phyloP scores from a whole-genome alignment of 1,140 invertebrate species.

The Papilio aristodemus region DNA sequence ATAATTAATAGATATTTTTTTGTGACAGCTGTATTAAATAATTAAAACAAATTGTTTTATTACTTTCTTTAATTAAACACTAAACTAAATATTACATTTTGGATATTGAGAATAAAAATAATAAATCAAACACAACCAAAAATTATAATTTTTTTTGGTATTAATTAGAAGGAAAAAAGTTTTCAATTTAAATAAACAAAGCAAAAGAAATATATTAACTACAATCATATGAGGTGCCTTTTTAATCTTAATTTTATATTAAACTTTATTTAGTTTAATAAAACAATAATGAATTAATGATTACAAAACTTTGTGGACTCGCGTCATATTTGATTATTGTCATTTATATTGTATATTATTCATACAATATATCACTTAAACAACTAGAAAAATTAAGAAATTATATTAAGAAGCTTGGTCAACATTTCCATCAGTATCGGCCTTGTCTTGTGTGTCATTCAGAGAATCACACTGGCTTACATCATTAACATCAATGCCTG shows the following conservation, averaged over 20 bases:
- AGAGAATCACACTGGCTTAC: slow-evolving; percentile 69
- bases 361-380: slow-evolving; percentile 13
- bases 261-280: too few relatives aligned
- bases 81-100: slow-evolving; percentile 1
- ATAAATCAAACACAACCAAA: neutral
- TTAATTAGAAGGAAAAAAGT: neutral
- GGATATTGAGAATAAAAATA: neutral
- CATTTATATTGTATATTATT: slow-evolving; percentile 3
- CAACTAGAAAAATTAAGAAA: slow-evolving; percentile 7
- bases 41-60: slow-evolving; percentile 1
- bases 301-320: neutral
- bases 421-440: slow-evolving; percentile 34
- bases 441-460: slow-evolving; percentile 39
- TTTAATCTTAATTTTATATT: neutral
- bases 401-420: slow-evolving; percentile 8
- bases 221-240: neutral
- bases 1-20: neutral
- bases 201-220: neutral
- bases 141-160: neutral
- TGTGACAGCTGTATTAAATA: slow-evolving; percentile 8
- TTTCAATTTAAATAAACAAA: slow-evolving; percentile 8
- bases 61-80: slow-evolving; percentile 8
- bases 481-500: slow-evolving; percentile 74
- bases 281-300: neutral
- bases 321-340: slow-evolving; percentile 1